A percentile compares a stretch with the other conserved stretches of the same genome.
phyloP scores from a whole-genome alignment of 2,888 invertebrate species.

The Drosophila histrio region DNA sequence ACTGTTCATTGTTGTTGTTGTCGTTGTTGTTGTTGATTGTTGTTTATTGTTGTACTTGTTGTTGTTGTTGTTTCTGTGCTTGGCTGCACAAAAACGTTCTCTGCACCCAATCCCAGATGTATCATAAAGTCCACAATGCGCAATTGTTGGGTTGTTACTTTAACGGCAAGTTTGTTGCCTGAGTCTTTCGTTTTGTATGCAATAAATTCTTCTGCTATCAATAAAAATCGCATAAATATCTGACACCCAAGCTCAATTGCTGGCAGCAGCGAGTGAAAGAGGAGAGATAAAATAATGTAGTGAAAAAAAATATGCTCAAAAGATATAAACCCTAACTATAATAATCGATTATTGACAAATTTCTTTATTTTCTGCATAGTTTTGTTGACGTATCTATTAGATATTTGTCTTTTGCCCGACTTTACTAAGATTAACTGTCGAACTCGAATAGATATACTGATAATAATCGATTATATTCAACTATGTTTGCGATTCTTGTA shows the following conservation, averaged over 20 bases:
- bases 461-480: not conserved
- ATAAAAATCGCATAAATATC: slow-evolving; percentile 62
- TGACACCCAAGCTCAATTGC: slow-evolving; percentile 25
- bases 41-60: slow-evolving; percentile 7
- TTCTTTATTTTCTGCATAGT: no score
- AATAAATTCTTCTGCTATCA: slow-evolving; percentile 59
- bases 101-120: slow-evolving; percentile 24
- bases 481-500: not conserved
- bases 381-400: no score
- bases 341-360: not conserved
- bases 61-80: slow-evolving; percentile 38
- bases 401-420: no score
- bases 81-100: slow-evolving; percentile 55
- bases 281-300: not conserved
- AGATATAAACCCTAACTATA: not conserved
- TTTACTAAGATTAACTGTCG: no score
- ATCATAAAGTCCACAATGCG: slow-evolving; percentile 53
- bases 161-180: slow-evolving; percentile 57
- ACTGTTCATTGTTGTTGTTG: slow-evolving; percentile 31
- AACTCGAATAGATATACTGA: no score
- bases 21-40: slow-evolving; percentile 11
- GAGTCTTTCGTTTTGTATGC: slow-evolving; percentile 58
- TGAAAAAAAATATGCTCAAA: not conserved
- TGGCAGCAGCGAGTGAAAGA: not conserved
- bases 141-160: slow-evolving; percentile 48